Percentiles rank a stretch among this genome's conserved stretches.
These are phyloP conservation scores for Eumaeus atala DNA, from an alignment of 1,140 invertebrate genomes.

Conservation along the genomic window DNA sequence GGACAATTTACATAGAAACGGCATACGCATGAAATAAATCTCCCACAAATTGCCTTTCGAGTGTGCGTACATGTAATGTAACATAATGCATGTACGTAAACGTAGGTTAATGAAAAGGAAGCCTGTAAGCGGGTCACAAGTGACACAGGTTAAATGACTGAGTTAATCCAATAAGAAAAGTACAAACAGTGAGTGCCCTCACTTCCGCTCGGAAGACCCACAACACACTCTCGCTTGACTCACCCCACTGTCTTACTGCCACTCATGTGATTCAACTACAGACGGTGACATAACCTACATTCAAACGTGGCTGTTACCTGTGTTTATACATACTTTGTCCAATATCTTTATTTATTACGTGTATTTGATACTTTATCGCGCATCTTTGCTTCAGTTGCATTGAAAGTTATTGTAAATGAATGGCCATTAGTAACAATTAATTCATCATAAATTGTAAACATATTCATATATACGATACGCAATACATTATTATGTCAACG, in stretches of 20 bases:
- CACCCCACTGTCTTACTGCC: conserved; percentile 67
- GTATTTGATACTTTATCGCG: too few relatives aligned
- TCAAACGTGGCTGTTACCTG: conserved; percentile 12
- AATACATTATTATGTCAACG: not conserved
- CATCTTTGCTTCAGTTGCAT: too few relatives aligned
- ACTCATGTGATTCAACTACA: conserved; percentile 39
- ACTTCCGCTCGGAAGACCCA: conserved; percentile 68
- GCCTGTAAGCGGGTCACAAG: conserved; percentile 67
- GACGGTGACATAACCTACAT: conserved; percentile 25
- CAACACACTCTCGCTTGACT: conserved; percentile 64
- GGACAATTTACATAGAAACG: too few relatives aligned
- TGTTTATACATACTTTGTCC: too few relatives aligned
- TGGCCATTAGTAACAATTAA: not conserved
- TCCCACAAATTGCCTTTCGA: not conserved
- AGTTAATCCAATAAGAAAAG: conserved; percentile 70
- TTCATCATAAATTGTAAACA: too few relatives aligned
- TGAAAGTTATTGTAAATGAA: not conserved
- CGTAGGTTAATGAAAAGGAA: conserved; percentile 56
- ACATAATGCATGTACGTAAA: conserved; percentile 16
- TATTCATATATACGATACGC: not conserved
- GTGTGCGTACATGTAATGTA: not conserved
- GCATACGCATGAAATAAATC: not conserved
- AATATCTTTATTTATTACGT: too few relatives aligned
- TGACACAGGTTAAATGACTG: conserved; percentile 67
- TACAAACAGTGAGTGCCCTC: conserved; percentile 67